These are phyloP conservation scores for Propsilocerus akamusi DNA, from an alignment of 1,140 invertebrate genomes.

Conservation along the genomic window DNA sequence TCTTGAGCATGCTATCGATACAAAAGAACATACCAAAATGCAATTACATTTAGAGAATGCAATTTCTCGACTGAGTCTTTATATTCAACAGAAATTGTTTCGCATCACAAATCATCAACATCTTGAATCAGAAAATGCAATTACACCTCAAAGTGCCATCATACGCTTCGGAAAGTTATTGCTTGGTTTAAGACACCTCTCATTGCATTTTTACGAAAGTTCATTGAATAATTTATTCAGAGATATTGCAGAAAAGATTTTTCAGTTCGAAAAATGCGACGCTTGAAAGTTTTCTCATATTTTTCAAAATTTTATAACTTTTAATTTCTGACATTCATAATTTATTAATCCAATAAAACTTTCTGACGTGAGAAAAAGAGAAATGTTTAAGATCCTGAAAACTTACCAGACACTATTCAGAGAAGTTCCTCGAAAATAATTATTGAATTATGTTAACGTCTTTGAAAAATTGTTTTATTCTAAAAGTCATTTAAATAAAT, in stretches of 20 bases:
- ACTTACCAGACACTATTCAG: too few species aligned
- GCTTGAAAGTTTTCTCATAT: too few species aligned
- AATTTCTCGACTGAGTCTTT: conserved; percentile 16
- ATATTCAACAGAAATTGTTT: conserved; percentile 10
- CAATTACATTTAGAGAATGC: conserved; percentile 16
- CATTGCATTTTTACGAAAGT: conserved; percentile 16
- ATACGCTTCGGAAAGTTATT: conserved; percentile 18
- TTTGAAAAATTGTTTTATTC: too few species aligned
- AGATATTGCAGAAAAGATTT: conserved; percentile 10
- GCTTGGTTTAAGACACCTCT: conserved; percentile 16
- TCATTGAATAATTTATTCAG: conserved; percentile 16
- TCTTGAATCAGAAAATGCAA: not conserved
- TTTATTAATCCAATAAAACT: too few species aligned
- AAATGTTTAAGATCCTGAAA: too few species aligned
- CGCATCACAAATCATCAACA: not conserved
- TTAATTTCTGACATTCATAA: too few species aligned
- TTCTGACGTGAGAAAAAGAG: too few species aligned
- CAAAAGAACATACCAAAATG: conserved; percentile 13
- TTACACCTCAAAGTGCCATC: conserved; percentile 13
- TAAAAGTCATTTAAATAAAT: too few species aligned
- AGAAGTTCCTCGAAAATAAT: too few species aligned
- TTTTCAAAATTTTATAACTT: too few species aligned
- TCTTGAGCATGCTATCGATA: conserved; percentile 14
- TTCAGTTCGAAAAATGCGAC: conserved; percentile 20
- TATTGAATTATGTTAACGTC: too few species aligned